Evolutionary conservation across 2,888 invertebrate genomes (phyloP), one percentile per base, ranked within the genome.

Genomic region (Drosophila pseudotalamancana): DNA sequence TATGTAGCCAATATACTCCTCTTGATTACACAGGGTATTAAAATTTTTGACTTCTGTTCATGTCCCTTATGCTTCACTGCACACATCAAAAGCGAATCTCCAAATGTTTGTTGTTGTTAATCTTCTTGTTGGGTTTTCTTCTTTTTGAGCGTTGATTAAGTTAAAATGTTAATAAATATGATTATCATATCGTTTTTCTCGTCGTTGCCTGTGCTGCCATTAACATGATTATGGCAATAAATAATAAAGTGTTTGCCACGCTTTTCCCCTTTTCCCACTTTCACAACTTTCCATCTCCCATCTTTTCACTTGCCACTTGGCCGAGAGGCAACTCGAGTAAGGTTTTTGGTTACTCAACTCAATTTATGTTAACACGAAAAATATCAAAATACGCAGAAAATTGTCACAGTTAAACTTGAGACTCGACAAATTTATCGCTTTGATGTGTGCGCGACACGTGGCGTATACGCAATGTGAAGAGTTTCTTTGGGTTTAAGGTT

Each of bases 191-290:
- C 71, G 69, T 51, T 68, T 68, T 77, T 57, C 61, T 57, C 25
- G 51, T 57, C 35, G 42, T 42, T 69, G 66, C 56, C 76, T 55
- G 25, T 63, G 59, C 50, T 56, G 57, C 75, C 81, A 77, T 83
- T 86, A 86, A 86, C 68, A 70, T 86, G 73, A 79, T 86, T 79
- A 82, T 60, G 73, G 57, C 45, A 61, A 73, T 81, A 83, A 86
- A 86, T 86, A 86, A 85, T 86, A 65, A 78, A 78, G 86, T 65
- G 72, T 57, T 43, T 55, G 46, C 53, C 31, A 21, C 9, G 9
- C 21, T 14, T 9, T 2, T n/a, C 12, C 32, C 23, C 16, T 6
- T n/a, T 5, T 32, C n/a, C n/a, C n/a, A n/a, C n/a, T n/a, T n/a
- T n/a, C n/a, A n/a, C n/a, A n/a, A n/a, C n/a, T n/a, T n/a, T n/a